Percentiles rank a stretch among this genome's conserved stretches.
Evolutionary conservation across 1,140 invertebrate genomes (phyloP).

Genomic region (Cyphomyrmex costatus): DNA sequence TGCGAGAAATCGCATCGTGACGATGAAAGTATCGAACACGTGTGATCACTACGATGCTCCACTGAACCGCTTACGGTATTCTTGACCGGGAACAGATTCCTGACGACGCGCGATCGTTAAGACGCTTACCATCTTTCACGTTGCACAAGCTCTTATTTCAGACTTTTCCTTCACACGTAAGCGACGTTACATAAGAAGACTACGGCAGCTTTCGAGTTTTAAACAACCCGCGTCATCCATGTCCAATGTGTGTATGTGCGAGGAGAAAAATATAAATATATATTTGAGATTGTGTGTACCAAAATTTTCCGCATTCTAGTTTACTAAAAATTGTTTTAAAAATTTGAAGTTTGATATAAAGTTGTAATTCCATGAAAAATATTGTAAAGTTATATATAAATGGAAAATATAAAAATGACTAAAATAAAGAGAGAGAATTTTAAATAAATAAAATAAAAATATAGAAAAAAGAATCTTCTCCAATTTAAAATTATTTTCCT

Average conservation of each 20-base stretch:
- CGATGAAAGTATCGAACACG: background rate
- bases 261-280: constrained; percentile 31
- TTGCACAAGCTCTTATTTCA: constrained; percentile 46
- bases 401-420: no score
- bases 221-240: constrained; percentile 10
- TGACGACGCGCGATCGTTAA: constrained; percentile 43
- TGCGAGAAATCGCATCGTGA: constrained; percentile 13
- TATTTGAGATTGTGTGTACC: background rate
- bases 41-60: background rate
- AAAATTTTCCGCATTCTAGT: background rate
- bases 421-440: no score
- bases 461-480: background rate
- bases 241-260: background rate
- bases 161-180: constrained; percentile 48
- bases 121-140: constrained; percentile 41
- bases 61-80: constrained; percentile 45
- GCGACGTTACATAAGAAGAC: constrained; percentile 35
- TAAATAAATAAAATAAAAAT: background rate
- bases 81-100: constrained; percentile 39
- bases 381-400: background rate
- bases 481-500: background rate
- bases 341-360: background rate
- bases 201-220: constrained; percentile 21
- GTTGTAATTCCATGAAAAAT: background rate
- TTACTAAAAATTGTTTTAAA: background rate